Evolutionary conservation across 2,888 invertebrate species (phyloP).

Genomic region (Antheraea yamamai): DNA sequence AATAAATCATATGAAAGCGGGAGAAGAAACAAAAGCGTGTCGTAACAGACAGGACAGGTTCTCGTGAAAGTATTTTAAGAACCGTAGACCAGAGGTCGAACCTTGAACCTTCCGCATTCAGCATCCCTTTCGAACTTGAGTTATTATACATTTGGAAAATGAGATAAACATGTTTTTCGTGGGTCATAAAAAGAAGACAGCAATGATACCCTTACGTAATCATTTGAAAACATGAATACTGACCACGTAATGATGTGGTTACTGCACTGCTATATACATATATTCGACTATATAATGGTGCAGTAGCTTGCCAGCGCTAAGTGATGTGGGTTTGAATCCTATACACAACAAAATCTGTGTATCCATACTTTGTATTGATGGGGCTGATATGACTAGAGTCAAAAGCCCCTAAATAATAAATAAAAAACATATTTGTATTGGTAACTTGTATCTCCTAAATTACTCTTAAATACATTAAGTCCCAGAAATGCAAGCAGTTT

Average conservation of each 20-base stretch:
- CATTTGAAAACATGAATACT: neutral
- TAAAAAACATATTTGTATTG: no score
- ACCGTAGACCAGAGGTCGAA: constrained; percentile 18
- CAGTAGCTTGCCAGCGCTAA: neutral
- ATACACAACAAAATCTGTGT: no score
- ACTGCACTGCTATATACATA: neutral
- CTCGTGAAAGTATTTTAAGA: constrained; percentile 15
- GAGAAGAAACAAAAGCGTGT: constrained; percentile 7
- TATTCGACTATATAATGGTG: neutral
- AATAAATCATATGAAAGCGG: neutral
- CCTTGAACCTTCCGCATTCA: neutral
- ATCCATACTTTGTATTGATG: no score
- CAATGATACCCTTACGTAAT: neutral
- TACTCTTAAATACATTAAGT: no score
- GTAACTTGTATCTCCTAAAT: no score
- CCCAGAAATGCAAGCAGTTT: no score
- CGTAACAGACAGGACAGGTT: constrained; percentile 11
- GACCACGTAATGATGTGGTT: neutral
- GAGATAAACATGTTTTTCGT: neutral
- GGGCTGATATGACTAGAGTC: no score
- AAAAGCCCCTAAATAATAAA: no score
- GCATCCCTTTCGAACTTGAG: neutral
- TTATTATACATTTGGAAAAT: neutral
- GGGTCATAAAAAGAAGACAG: neutral
- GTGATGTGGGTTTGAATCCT: neutral